These are phyloP conservation scores for Phrynocephalus guinanensis DNA, from an alignment of 2,797 vertebrate species.

Conservation along the genomic window DNA sequence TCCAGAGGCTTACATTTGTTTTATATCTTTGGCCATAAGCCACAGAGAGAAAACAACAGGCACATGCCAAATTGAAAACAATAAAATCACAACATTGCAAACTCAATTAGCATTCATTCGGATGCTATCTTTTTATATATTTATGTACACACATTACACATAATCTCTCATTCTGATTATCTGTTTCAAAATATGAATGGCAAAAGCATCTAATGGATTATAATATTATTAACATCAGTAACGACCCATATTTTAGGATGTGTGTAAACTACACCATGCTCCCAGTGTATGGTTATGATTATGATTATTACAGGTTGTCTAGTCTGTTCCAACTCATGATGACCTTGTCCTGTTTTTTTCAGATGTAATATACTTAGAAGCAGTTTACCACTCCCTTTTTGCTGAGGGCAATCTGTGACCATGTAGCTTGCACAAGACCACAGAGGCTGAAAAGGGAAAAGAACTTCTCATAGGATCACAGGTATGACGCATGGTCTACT, in stretches of 20 bases:
- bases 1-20: conserved; percentile 53
- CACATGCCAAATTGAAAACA: conserved; percentile 8
- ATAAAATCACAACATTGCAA: background rate
- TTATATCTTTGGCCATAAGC: background rate
- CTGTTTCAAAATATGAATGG: background rate
- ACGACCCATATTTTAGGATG: background rate
- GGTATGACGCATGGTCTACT: background rate
- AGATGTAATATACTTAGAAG: no score
- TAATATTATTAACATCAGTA: background rate
- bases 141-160: conserved; percentile 16
- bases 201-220: background rate
- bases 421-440: no score
- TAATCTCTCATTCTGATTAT: background rate
- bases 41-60: background rate
- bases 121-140: conserved; percentile 11
- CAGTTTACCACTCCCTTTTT: no score
- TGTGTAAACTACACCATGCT: background rate
- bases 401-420: no score
- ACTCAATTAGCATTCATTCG: conserved; percentile 21
- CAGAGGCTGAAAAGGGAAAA: background rate
- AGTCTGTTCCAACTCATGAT: no score
- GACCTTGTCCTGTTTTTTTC: no score
- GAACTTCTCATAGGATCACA: background rate
- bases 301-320: no score
- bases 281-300: background rate